Evolutionary conservation across 2,797 vertebrate genomes (phyloP).

Genomic region (Sebastes melanostomus): DNA sequence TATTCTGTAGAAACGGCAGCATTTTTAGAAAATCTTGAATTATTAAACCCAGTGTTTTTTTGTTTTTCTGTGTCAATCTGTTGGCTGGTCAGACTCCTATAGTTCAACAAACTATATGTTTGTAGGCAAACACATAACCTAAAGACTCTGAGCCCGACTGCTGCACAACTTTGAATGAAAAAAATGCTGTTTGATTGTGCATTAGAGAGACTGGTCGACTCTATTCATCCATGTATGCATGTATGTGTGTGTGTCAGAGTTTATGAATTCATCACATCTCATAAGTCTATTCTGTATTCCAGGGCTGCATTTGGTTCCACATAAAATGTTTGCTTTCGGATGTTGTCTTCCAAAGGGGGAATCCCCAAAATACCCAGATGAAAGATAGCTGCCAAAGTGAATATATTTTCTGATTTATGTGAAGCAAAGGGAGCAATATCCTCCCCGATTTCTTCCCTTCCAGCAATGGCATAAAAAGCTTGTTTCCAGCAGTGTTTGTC

Average conservation of each 20-base stretch:
- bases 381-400: conserved; percentile 27
- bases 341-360: background rate
- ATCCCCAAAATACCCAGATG: conserved; percentile 11
- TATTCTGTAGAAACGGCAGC: background rate
- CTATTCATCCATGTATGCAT: background rate
- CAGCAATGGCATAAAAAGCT: background rate
- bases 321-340: conserved; percentile 6
- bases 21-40: conserved; percentile 28
- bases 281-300: background rate
- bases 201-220: background rate
- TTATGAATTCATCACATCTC: background rate
- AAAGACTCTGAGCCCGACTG: background rate
- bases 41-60: background rate
- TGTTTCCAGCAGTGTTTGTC: background rate
- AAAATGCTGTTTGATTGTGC: background rate
- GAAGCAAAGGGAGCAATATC: background rate
- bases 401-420: conserved; percentile 15
- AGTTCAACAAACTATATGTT: background rate
- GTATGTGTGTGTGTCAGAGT: background rate
- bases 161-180: background rate
- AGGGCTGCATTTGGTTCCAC: background rate
- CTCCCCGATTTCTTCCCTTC: background rate
- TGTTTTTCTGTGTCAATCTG: background rate
- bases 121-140: background rate
- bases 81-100: background rate